Percentiles rank a stretch among this genome's conserved stretches.
These are phyloP conservation scores for Alaudala cheleensis DNA, from an alignment of 2,113 vertebrate species.

Conservation along the genomic window DNA sequence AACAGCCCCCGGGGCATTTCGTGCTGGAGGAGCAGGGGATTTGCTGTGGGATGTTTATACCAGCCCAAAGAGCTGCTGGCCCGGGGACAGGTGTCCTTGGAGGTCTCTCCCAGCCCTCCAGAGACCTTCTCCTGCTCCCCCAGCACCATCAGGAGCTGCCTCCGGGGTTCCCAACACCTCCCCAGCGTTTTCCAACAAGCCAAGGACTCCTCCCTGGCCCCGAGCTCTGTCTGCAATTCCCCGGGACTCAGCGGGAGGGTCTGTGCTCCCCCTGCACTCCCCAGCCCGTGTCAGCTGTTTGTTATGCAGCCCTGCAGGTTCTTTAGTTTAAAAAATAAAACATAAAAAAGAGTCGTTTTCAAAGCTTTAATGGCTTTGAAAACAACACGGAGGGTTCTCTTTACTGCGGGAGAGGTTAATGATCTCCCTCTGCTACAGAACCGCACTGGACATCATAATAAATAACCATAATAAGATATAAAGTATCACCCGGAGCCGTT, in stretches of 20 bases:
- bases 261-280: neutral
- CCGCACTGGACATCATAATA: slow-evolving; percentile 9
- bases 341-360: neutral
- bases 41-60: rapidly evolving
- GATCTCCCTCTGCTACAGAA: slow-evolving; percentile 43
- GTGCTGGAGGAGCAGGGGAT: neutral
- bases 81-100: neutral
- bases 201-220: neutral
- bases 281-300: slow-evolving; percentile 29
- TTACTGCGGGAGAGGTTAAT: slow-evolving; percentile 34
- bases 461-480: slow-evolving; percentile 44
- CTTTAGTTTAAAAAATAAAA: neutral
- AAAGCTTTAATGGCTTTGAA: slow-evolving; percentile 55
- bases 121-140: neutral
- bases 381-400: neutral
- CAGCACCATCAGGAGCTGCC: neutral
- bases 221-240: neutral
- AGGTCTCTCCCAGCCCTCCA: neutral
- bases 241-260: neutral
- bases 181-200: neutral
- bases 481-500: slow-evolving; percentile 9
- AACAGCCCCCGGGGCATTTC: rapidly evolving
- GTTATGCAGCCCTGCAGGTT: neutral
- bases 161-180: neutral
- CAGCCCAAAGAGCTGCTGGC: neutral